A percentile compares a stretch with the other conserved stretches of the same genome.
Conservation (phyloP, 1,140 invertebrate genomes). For the Steinernema feltiae region DNA sequence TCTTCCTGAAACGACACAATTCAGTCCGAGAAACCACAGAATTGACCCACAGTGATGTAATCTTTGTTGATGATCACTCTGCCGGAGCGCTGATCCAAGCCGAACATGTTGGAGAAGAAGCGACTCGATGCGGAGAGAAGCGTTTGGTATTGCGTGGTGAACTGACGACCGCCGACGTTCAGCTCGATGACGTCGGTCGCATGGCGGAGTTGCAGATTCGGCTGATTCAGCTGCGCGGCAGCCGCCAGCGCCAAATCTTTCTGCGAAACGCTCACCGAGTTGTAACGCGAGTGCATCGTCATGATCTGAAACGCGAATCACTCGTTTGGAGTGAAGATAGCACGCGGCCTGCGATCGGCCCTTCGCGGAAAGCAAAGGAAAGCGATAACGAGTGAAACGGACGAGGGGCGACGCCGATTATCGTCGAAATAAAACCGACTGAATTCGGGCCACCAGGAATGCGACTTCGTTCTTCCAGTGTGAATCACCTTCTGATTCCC, state of each 20-base stretch:
- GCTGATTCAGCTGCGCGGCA: background rate
- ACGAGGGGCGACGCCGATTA: background rate
- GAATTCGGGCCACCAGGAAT: background rate
- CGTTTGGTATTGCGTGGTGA: conserved; percentile 9
- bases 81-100: background rate
- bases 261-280: background rate
- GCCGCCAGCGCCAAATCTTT: background rate
- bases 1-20: conserved; percentile 24
- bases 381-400: background rate
- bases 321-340: background rate
- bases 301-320: background rate
- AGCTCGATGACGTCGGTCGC: conserved; percentile 1
- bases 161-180: background rate
- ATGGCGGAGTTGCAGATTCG: background rate
- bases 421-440: background rate
- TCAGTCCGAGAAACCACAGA: background rate
- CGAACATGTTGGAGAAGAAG: conserved; percentile 1
- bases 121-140: background rate
- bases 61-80: conserved; percentile 1
- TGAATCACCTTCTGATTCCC: background rate
- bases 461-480: background rate
- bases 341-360: background rate
- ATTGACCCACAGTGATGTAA: background rate
- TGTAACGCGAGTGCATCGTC: conserved; percentile 4
- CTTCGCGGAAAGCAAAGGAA: background rate